Base-by-base conservation (phyloP, 2,888 invertebrate genomes). In the Thera britannica region DNA sequence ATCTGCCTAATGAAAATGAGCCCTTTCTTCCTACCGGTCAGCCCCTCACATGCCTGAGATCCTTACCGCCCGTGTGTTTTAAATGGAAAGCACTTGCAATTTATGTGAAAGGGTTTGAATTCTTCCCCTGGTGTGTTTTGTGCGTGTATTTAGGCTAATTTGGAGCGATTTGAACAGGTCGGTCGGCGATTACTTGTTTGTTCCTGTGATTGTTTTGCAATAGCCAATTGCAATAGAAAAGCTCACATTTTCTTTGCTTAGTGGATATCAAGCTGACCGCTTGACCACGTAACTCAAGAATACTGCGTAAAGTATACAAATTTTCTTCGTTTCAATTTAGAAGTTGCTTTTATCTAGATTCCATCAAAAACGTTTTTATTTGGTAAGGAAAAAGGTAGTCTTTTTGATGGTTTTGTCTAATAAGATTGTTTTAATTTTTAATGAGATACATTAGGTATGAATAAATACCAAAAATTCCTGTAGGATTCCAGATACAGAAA, bases 1-100 rank as follows among this genome's bases (percentile, higher is more conserved):
- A 84, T 81, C 83, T 84, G 87, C 87, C 86, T 92, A 93, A 93
- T 93, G 92, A 92, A 93, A 92, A 90, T 90, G 91, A 92, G 90
- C 93, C 92, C 90, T 92, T 92, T 92, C 92, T 92, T 92, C 88
- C 58, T 78, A 76, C 78, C 77, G 90, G 90, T 89, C 90, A 89
- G 87, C 84, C 84, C 84, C 83, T 81, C 79, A 80, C 83, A 82
- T 83, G 78, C 83, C 84, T 75, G 83, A 84, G 84, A 84, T 79
- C 89, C 87, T 84, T 88, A 87, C 88, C 85, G 83, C 77, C 81
- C 77, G 86, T 83, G 87, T 85, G 90, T 86, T 89, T 83, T 85
- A 89, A 90, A 91, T 90, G 89, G 88, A 86, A 89, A 90, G 88
- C 86, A 87, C 88, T 87, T 86, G 86, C 88, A 90, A 91, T 93